These are phyloP conservation scores for Erebia aethiops DNA, from an alignment of 2,888 invertebrate species.

Conservation along the genomic window DNA sequence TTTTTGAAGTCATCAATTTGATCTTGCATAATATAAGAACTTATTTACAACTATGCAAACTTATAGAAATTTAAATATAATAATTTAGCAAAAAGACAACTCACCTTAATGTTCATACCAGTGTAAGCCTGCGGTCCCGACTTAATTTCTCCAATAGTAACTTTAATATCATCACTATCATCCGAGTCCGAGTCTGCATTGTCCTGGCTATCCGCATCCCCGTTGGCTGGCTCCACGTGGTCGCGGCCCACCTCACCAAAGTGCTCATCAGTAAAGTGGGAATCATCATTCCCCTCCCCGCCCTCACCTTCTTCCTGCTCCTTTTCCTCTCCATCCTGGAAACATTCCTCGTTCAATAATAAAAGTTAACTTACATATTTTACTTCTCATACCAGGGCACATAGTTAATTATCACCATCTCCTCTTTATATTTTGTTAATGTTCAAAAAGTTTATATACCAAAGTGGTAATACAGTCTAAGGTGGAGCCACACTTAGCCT, in stretches of 20 bases:
- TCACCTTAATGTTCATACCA: conserved; percentile 87
- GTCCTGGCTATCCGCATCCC: conserved; percentile 77
- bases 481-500: no score
- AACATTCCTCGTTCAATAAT: conserved; percentile 16
- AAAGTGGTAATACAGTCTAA: no score
- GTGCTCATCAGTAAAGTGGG: conserved; percentile 77
- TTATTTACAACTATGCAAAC: no score
- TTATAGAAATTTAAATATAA: neutral
- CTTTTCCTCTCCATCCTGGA: conserved; percentile 70
- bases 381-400: no score
- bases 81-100: conserved; percentile 25
- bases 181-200: conserved; percentile 86
- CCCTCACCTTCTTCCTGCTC: conserved; percentile 74
- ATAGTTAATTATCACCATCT: no score
- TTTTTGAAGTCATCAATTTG: no score
- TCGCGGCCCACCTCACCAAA: conserved; percentile 74
- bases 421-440: no score
- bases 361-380: neutral
- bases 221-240: conserved; percentile 61
- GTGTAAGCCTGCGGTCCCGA: conserved; percentile 88
- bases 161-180: conserved; percentile 93
- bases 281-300: conserved; percentile 74
- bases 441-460: no score
- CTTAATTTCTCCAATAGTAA: conserved; percentile 95
- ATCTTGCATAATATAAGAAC: no score